Percentiles rank a stretch among this genome's conserved stretches.
Evolutionary conservation across 1,140 invertebrate genomes (phyloP).

Genomic region (Aphelenchoides besseyi): DNA sequence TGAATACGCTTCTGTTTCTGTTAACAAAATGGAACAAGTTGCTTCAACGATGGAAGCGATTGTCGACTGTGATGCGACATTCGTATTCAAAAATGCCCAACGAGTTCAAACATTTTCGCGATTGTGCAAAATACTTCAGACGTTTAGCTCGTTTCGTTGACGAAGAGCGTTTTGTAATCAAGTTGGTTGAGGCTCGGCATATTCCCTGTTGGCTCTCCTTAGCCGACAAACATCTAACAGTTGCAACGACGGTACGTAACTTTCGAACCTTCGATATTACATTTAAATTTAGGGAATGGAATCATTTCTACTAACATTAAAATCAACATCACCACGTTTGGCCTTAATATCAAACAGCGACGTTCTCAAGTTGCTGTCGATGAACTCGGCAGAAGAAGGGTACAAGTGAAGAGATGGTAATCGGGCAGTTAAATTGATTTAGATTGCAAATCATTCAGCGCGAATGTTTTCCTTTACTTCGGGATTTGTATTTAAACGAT

Average conservation of each 20-base stretch:
- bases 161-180: constrained; percentile 37
- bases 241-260: constrained; percentile 31
- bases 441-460: constrained; percentile 33
- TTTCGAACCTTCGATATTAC: constrained; percentile 6
- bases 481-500: constrained; percentile 34
- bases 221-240: constrained; percentile 31
- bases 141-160: constrained; percentile 37
- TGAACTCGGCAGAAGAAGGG: constrained; percentile 4
- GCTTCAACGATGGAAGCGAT: constrained; percentile 33
- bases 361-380: constrained; percentile 33
- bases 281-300: constrained; percentile 32
- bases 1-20: constrained; percentile 13
- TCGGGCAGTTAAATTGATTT: neutral
- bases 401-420: constrained; percentile 21
- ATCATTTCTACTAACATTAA: constrained; percentile 28
- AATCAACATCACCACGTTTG: constrained; percentile 18
- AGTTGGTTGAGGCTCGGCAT: constrained; percentile 40
- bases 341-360: constrained; percentile 34
- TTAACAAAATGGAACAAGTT: constrained; percentile 37
- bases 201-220: constrained; percentile 34
- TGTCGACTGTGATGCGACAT: constrained; percentile 34
- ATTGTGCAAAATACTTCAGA: constrained; percentile 32
- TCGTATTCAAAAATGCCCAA: constrained; percentile 34
- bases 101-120: constrained; percentile 39
- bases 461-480: constrained; percentile 36